A percentile compares a stretch with the other conserved stretches of the same genome.
Conservation (phyloP, 2,797 vertebrate genomes). For the Trematomus bernacchii region DNA sequence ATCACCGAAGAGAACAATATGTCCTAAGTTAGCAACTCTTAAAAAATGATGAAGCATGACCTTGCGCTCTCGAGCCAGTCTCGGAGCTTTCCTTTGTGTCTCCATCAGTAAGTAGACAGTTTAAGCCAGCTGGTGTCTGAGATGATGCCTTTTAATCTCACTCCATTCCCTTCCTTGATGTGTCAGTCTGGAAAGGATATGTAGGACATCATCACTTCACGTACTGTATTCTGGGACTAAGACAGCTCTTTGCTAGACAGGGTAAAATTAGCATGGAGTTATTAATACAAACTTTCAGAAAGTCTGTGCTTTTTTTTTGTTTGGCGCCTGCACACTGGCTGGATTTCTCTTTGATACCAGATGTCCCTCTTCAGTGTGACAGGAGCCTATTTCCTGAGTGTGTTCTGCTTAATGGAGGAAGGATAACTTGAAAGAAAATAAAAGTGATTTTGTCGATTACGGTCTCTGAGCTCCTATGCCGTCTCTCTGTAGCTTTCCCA, state of each 20-base stretch:
- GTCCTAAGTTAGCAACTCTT: conserved; percentile 35
- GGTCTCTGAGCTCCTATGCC: conserved; percentile 36
- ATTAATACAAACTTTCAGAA: conserved; percentile 68
- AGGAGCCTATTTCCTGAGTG: conserved; percentile 42
- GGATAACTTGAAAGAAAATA: conserved; percentile 46
- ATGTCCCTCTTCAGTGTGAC: conserved; percentile 54
- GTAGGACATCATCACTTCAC: conserved; percentile 69
- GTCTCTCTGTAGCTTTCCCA: conserved; percentile 33
- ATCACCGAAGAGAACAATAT: conserved; percentile 21
- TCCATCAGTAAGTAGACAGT: conserved; percentile 57
- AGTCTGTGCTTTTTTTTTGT: conserved; percentile 53
- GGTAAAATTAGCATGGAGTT: conserved; percentile 68
- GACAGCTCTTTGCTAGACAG: conserved; percentile 46
- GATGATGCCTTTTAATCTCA: conserved; percentile 66
- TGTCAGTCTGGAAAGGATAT: conserved; percentile 58
- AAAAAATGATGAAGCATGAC: conserved; percentile 32
- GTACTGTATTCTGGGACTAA: conserved; percentile 62
- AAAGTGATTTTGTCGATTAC: conserved; percentile 48
- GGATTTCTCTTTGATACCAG: conserved; percentile 60
- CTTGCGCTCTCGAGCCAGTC: conserved; percentile 17
- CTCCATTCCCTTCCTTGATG: conserved; percentile 57
- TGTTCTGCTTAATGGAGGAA: conserved; percentile 39
- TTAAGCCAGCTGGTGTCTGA: conserved; percentile 60
- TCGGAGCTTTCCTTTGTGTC: conserved; percentile 55
- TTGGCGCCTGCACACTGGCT: conserved; percentile 54